These are phyloP conservation scores for Isaurus tuberculatus DNA, from an alignment of 92 coral and sea anemone genomes.

Conservation along the genomic window DNA sequence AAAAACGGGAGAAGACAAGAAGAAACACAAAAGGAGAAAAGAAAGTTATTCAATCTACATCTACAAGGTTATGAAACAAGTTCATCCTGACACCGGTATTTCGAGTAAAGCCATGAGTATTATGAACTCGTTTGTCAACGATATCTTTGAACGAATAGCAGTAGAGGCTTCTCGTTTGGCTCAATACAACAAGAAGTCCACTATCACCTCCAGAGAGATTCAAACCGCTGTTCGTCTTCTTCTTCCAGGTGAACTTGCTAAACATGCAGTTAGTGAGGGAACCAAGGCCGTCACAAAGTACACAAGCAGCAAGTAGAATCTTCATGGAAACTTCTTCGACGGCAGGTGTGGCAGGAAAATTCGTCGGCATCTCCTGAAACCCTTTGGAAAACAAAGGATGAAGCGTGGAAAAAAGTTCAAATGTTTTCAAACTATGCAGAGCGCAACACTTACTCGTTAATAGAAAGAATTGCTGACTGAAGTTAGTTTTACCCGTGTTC, in stretches of 20 bases:
- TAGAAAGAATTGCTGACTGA: too few relatives aligned
- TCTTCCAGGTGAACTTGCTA: conserved; percentile 32
- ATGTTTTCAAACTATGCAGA: too few relatives aligned
- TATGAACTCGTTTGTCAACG: conserved; percentile 45
- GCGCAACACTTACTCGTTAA: too few relatives aligned
- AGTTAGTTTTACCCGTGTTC: too few relatives aligned
- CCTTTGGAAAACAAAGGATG: too few relatives aligned
- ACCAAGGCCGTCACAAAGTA: conserved; percentile 43
- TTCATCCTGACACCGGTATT: conserved; percentile 43
- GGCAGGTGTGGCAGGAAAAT: background rate
- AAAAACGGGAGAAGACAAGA: conserved; percentile 8
- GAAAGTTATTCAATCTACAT: conserved; percentile 3
- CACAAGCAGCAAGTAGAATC: conserved; percentile 39
- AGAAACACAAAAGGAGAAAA: background rate
- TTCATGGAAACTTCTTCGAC: background rate
- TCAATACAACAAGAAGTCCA: conserved; percentile 41
- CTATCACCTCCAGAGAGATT: conserved; percentile 38
- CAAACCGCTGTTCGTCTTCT: conserved; percentile 40
- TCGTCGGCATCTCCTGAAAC: too few relatives aligned
- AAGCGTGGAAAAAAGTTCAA: too few relatives aligned
- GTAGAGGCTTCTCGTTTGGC: conserved; percentile 40
- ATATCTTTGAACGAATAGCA: conserved; percentile 34
- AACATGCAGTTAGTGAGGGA: conserved; percentile 40
- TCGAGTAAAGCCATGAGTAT: conserved; percentile 42
- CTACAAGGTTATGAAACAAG: conserved; percentile 25